Evolutionary conservation across 1,140 invertebrate species (phyloP).

Genomic region (Drosophila murphyi): DNA sequence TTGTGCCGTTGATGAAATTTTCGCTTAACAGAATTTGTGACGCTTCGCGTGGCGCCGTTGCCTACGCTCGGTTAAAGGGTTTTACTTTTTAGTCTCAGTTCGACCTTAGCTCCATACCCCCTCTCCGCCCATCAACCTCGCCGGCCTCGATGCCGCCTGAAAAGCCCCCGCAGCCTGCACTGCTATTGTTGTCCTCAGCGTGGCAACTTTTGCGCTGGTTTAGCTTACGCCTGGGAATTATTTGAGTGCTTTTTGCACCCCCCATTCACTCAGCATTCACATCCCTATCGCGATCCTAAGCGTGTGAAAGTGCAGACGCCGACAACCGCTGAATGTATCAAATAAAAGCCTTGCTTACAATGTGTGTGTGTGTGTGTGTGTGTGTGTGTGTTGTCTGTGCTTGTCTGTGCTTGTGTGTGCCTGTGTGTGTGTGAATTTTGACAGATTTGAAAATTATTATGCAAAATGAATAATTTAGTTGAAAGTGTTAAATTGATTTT

Average conservation of each 20-base stretch:
- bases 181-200: conserved; percentile 70
- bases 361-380: conserved; percentile 20
- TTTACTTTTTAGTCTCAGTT: conserved; percentile 70
- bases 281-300: conserved; percentile 45
- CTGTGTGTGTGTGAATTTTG: conserved; percentile 63
- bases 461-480: conserved; percentile 82
- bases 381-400: conserved; percentile 13
- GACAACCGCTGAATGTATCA: conserved; percentile 57
- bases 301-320: conserved; percentile 80
- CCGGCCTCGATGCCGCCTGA: neutral
- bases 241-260: conserved; percentile 75
- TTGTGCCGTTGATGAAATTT: conserved; percentile 77
- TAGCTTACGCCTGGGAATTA: conserved; percentile 81
- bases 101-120: conserved; percentile 17
- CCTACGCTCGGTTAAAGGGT: conserved; percentile 80
- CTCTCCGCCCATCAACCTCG: neutral
- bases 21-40: conserved; percentile 82
- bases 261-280: neutral
- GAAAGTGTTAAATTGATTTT: conserved; percentile 83
- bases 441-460: conserved; percentile 83
- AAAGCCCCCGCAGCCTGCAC: too few species aligned
- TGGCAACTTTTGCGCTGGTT: conserved; percentile 78
- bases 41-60: conserved; percentile 65
- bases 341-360: conserved; percentile 52
- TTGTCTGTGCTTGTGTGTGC: neutral